Evolutionary conservation across 2,888 invertebrate genomes (phyloP).

Genomic region (Acanthacorydalis orientalis): DNA sequence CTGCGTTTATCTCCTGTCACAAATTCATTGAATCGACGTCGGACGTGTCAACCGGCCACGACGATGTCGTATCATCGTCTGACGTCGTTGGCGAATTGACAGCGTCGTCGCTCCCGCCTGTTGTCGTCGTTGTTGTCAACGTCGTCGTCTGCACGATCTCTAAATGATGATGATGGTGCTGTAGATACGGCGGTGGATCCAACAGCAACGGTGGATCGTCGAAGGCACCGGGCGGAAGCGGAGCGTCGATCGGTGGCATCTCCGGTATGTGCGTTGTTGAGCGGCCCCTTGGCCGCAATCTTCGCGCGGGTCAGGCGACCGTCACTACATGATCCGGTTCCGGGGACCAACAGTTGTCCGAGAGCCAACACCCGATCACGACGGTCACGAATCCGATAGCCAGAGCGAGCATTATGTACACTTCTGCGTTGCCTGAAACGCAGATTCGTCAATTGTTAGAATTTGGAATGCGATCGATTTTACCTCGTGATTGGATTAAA

Average conservation of each 20-base stretch:
- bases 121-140: background rate
- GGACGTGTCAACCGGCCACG: slow-evolving; percentile 17
- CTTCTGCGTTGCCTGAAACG: slow-evolving; percentile 51
- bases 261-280: slow-evolving; percentile 13
- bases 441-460: background rate
- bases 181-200: slow-evolving; percentile 23
- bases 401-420: slow-evolving; percentile 55
- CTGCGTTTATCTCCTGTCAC: slow-evolving; percentile 8
- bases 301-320: slow-evolving; percentile 50
- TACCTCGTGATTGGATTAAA: too few species aligned
- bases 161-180: slow-evolving; percentile 14
- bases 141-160: background rate
- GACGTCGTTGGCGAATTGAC: slow-evolving; percentile 1
- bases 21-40: slow-evolving; percentile 15
- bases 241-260: slow-evolving; percentile 29
- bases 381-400: slow-evolving; percentile 56
- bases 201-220: slow-evolving; percentile 21
- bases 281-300: slow-evolving; percentile 31
- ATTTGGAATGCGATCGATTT: too few species aligned
- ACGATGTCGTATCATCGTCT: slow-evolving; percentile 9
- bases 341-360: slow-evolving; percentile 64
- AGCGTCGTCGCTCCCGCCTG: background rate
- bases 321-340: slow-evolving; percentile 47
- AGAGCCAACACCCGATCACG: slow-evolving; percentile 59
- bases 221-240: slow-evolving; percentile 19